Base-by-base conservation (phyloP, 1,140 invertebrate species). In the Eumaeus atala region DNA sequence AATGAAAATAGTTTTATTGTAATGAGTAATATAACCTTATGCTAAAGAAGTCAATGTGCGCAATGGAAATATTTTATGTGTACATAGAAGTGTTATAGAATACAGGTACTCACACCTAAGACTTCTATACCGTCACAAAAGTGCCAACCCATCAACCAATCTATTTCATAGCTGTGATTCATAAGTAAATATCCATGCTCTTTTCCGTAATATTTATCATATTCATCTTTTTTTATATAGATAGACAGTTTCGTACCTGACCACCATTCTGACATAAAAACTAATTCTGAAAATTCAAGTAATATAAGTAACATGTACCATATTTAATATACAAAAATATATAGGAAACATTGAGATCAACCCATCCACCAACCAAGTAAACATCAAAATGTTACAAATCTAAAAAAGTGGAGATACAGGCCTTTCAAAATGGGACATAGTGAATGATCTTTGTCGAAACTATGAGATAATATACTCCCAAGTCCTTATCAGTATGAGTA, bases 91-190 rank as follows among this genome's bases (percentile, higher is more conserved):
- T 28, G 21, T 28, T 28, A 28, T 28, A 28, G 6, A 28, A 28
- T 28, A 28, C 21, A 28, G 47, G 47, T 51, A 81, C 91, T 91
- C 89, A 95, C 94, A 50, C 95, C 95, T 58, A 97, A 88, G 52
- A 95, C 90, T 65, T 88, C 74, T 64, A 93, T 85, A 65, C 93
- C 90, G 61, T 97, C 95, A 74, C 92, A 93, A 59, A 95, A 91
- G 64, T 96, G 91, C 95, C 95, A 97, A 38, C 95, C 95, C 68
- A 95, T 91, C 0, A 98, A 83, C 96, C 97, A 99, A 80, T 99
- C 97, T 53, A 97, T 92, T 89, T 99, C 97, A 87, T 96, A 98
- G 51, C 92, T 92, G 76, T 99, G 97, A 84, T 99, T 98, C 95
- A 98, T 97, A 28, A 98, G 88, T 33, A 96, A 90, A 68, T 96